Evolutionary conservation across 2,888 invertebrate species (phyloP).

Genomic region (Patella pellucida): DNA sequence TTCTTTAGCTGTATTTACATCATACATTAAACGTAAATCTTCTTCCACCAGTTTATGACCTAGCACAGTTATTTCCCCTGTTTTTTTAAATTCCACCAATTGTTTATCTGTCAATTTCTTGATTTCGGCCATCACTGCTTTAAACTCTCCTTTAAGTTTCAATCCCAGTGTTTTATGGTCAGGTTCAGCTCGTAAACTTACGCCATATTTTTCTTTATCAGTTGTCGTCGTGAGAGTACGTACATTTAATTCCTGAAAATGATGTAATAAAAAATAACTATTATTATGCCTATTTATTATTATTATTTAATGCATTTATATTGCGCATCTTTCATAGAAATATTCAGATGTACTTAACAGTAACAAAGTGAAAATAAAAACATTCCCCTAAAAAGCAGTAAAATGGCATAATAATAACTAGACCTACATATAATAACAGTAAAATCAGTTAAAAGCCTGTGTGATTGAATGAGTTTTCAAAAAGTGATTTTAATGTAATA

Average conservation of each 20-base stretch:
- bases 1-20: slow-evolving; percentile 75
- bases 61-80: slow-evolving; percentile 81
- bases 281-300: too few species aligned
- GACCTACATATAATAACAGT: too few species aligned
- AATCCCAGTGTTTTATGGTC: slow-evolving; percentile 93
- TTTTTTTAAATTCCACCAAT: slow-evolving; percentile 80
- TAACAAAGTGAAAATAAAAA: too few species aligned
- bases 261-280: slow-evolving; percentile 6
- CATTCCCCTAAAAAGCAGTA: too few species aligned
- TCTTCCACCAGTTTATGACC: slow-evolving; percentile 79
- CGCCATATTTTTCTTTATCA: slow-evolving; percentile 93
- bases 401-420: too few species aligned
- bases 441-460: too few species aligned
- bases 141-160: slow-evolving; percentile 90
- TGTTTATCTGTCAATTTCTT: slow-evolving; percentile 76
- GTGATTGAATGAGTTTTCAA: too few species aligned
- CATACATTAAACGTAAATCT: slow-evolving; percentile 79
- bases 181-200: slow-evolving; percentile 91
- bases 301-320: too few species aligned
- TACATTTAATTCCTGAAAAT: slow-evolving; percentile 85
- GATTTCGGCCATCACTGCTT: slow-evolving; percentile 81
- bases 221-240: slow-evolving; percentile 85
- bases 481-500: too few species aligned
- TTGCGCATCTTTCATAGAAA: too few species aligned
- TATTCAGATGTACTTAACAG: too few species aligned